Conservation (phyloP, 2,888 invertebrate genomes). For the Biston stratarius region DNA sequence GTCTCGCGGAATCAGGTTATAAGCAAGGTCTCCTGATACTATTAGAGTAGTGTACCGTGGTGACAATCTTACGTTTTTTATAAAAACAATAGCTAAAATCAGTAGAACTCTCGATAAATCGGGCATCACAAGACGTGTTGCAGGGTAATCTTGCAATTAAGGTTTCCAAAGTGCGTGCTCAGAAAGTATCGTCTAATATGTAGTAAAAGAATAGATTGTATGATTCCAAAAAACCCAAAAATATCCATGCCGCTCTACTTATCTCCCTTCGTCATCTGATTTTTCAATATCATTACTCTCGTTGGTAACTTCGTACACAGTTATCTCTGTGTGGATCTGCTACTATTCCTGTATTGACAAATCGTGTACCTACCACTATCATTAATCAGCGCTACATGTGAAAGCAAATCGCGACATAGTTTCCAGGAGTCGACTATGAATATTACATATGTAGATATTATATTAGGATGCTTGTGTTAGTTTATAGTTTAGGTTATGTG, state of each 20-base stretch:
- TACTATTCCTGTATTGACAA: conserved; percentile 56
- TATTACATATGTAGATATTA: background rate
- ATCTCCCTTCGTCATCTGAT: conserved; percentile 40
- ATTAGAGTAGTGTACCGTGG: too few species aligned
- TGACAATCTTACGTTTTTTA: too few species aligned
- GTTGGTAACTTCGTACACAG: conserved; percentile 18
- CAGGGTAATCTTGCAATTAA: too few species aligned
- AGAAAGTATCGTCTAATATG: too few species aligned
- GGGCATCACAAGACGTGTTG: too few species aligned
- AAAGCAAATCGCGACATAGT: conserved; percentile 32
- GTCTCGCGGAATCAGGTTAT: too few species aligned
- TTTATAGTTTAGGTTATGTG: background rate
- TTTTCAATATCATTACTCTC: conserved; percentile 50
- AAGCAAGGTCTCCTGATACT: too few species aligned
- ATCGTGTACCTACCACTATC: conserved; percentile 52
- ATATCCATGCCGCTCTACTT: background rate
- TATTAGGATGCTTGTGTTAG: background rate
- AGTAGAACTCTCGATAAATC: too few species aligned
- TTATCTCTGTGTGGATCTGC: conserved; percentile 49
- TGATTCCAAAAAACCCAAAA: background rate
- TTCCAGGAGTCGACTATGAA: conserved; percentile 4
- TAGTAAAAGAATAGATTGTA: background rate
- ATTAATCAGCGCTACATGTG: conserved; percentile 58
- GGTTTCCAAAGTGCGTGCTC: too few species aligned
- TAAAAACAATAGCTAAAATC: too few species aligned